Base-by-base conservation (phyloP, 1,140 invertebrate genomes). In the Trichomalopsis sarcophagae region DNA sequence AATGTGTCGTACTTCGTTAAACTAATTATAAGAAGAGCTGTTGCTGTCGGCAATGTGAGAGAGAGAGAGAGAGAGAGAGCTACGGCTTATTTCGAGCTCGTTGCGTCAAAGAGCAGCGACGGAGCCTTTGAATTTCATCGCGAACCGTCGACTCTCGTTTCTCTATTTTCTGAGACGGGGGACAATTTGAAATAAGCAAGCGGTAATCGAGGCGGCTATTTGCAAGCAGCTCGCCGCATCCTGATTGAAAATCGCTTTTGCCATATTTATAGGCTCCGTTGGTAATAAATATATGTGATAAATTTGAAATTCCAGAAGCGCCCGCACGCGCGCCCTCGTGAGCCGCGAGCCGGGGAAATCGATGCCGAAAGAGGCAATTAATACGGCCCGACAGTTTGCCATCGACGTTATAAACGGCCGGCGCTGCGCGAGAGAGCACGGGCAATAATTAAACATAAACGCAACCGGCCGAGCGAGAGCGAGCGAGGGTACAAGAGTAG, bases 391-490 rank as follows among this genome's bases (percentile, higher is more conserved):
- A 83, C 50, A 50, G 73, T 76, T 68, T 33, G 82, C n/a, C 62
- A 69, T 69, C 62, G 82, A 36, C 75, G 47, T 84, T 84, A 84
- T 73, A 73, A 84, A 79, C 66, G 68, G 40, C 62, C 27, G 17
- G 33, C 75, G 55, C 50, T 55, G 50, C 50, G 68, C 68, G 44
- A 36, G 40, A 17, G 2, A 40, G 50, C 27, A 40, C 27, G 11
- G 47, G 79, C 73, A 73, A 73, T 78, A 71, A 85, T 85, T 85
- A 85, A 85, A 85, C 80, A 62, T 82, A 82, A 76, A 55, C 81
- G 66, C 30, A 40, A 47, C 30, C 74, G 69, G 30, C 69, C 2
- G 55, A 62, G 50, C 17, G 4, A 50, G 47, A 2, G 47, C 5
- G 47, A 50, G 14, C 40, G 17, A 17, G 27, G 27, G 27, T 27